Conservation (phyloP, 2,888 invertebrate genomes). For the Plemyria rubiginata region DNA sequence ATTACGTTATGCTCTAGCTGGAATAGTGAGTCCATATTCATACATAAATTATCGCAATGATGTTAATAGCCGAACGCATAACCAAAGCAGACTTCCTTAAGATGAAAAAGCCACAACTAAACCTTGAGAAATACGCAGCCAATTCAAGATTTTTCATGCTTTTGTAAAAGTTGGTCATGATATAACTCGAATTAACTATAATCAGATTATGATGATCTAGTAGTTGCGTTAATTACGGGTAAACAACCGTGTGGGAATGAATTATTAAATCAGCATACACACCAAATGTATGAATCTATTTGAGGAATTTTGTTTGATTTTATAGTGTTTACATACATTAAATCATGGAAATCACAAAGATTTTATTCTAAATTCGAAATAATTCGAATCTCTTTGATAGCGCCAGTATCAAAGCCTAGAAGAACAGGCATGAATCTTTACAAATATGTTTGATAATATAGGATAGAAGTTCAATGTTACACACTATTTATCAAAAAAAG, state of each 20-base stretch:
- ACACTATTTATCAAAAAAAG: background rate
- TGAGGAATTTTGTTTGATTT: background rate
- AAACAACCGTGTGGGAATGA: conserved; percentile 2
- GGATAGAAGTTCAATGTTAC: background rate
- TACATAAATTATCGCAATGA: conserved; percentile 12
- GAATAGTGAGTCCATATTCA: conserved; percentile 2
- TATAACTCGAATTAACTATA: conserved; percentile 17
- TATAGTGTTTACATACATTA: background rate
- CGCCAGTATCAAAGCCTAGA: too few relatives aligned
- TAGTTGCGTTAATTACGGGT: conserved; percentile 6
- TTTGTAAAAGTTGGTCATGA: conserved; percentile 13
- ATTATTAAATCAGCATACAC: background rate
- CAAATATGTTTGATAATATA: too few relatives aligned
- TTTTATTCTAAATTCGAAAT: background rate
- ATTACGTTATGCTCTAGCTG: conserved; percentile 6
- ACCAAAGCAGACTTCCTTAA: conserved; percentile 23
- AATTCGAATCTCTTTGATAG: too few relatives aligned
- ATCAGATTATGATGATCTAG: conserved; percentile 10
- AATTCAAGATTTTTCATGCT: conserved; percentile 2
- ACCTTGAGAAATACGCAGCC: conserved; percentile 5
- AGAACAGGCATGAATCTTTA: too few relatives aligned
- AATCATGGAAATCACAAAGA: background rate
- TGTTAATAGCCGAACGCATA: conserved; percentile 15
- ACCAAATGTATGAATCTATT: background rate
- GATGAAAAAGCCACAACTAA: conserved; percentile 8